phyloP scores from a whole-genome alignment of 2,113 vertebrate species.

The Paramormyrops kingsleyae region DNA sequence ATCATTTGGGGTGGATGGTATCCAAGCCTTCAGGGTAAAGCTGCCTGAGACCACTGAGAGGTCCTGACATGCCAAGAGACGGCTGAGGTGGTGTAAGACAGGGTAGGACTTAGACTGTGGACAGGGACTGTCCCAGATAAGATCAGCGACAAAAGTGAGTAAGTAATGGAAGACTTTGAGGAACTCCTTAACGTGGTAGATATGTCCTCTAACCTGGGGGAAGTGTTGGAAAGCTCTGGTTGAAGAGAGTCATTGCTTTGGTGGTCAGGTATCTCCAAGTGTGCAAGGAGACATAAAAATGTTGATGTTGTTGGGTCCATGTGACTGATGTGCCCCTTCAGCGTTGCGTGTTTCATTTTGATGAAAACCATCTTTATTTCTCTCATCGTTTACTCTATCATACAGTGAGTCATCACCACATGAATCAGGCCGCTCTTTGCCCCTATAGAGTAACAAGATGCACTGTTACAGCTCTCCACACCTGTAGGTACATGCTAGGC shows the following conservation, averaged over 20 bases:
- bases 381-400: not conserved
- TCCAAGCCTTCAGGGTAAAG: not conserved
- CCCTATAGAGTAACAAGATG: not conserved
- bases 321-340: not conserved
- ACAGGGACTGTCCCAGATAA: not conserved
- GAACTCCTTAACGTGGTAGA: not conserved
- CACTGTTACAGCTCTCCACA: not conserved
- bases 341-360: not conserved
- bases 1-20: not conserved
- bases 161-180: not conserved
- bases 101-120: not conserved
- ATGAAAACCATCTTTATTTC: not conserved
- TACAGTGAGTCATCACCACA: not conserved
- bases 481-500: not conserved
- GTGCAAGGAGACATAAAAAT: not conserved
- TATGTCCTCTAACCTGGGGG: not conserved
- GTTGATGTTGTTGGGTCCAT: not conserved
- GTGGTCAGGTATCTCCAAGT: not conserved
- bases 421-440: not conserved
- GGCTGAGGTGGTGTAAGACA: not conserved
- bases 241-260: not conserved
- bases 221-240: not conserved
- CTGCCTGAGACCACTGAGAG: not conserved
- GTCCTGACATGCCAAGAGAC: not conserved
- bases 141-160: not conserved